Conservation (phyloP, 1,140 invertebrate species). For the Pygmarrhopalites habei region DNA sequence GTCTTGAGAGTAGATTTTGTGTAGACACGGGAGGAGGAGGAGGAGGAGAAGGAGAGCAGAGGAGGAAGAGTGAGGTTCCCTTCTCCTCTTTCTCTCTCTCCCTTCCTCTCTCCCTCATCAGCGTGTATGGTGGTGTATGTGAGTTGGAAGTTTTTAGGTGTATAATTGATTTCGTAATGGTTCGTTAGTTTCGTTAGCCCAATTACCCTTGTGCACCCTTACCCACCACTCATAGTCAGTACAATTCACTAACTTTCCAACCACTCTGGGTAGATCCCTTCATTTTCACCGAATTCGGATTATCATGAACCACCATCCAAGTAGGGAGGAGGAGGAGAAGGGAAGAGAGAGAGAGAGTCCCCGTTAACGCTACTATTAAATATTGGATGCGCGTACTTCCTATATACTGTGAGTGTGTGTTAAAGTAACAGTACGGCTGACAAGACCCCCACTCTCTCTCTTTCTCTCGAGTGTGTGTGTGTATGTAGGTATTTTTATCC, state of each 20-base stretch:
- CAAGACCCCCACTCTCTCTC: not conserved
- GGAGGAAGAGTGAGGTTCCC: too few relatives aligned
- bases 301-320: conserved; percentile 17
- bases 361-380: not conserved
- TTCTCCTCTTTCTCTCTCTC: too few relatives aligned
- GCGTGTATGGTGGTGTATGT: too few relatives aligned
- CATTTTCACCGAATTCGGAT: conserved; percentile 30
- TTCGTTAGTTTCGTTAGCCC: conserved; percentile 40
- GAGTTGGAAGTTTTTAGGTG: conserved; percentile 38
- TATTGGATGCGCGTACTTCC: conserved; percentile 3
- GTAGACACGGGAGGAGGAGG: too few relatives aligned
- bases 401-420: too few relatives aligned
- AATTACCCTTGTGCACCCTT: conserved; percentile 39
- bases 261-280: conserved; percentile 18
- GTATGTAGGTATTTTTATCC: not conserved
- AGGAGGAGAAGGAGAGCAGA: too few relatives aligned
- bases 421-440: too few relatives aligned
- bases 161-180: conserved; percentile 41
- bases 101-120: too few relatives aligned
- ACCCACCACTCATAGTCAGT: conserved; percentile 22
- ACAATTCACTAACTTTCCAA: conserved; percentile 11
- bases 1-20: too few relatives aligned
- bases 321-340: not conserved
- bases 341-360: not conserved
- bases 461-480: too few relatives aligned